Evolutionary conservation across 2,113 vertebrate genomes (phyloP).

Genomic region (Pituophis catenifer): DNA sequence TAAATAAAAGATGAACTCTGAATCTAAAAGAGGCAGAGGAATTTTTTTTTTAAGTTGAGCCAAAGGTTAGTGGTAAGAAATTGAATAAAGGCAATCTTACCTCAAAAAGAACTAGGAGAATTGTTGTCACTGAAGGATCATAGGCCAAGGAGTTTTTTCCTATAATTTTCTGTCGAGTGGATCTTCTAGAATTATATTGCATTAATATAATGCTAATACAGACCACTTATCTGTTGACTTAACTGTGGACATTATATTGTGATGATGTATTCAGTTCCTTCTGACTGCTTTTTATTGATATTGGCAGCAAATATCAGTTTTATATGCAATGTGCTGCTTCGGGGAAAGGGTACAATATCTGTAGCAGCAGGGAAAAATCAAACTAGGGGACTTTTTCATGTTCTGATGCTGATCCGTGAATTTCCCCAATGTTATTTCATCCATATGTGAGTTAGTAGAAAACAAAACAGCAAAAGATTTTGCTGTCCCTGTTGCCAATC

Average conservation of each 20-base stretch:
- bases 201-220: background rate
- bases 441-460: background rate
- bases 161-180: background rate
- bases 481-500: background rate
- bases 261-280: background rate
- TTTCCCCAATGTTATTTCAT: background rate
- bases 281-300: background rate
- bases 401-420: background rate
- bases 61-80: background rate
- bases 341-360: background rate
- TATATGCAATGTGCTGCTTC: background rate
- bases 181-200: background rate
- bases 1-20: background rate
- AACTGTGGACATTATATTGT: background rate
- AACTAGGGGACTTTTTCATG: background rate
- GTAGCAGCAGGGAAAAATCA: background rate
- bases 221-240: background rate
- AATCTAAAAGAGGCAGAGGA: slow-evolving; percentile 8
- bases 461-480: background rate
- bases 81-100: slow-evolving; percentile 17
- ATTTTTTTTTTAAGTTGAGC: slow-evolving; percentile 18
- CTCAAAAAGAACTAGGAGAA: background rate
- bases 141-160: background rate
- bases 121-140: background rate
- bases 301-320: background rate